phyloP scores from a whole-genome alignment of 2,888 invertebrate genomes.

The Cremastobaeus sp. region DNA sequence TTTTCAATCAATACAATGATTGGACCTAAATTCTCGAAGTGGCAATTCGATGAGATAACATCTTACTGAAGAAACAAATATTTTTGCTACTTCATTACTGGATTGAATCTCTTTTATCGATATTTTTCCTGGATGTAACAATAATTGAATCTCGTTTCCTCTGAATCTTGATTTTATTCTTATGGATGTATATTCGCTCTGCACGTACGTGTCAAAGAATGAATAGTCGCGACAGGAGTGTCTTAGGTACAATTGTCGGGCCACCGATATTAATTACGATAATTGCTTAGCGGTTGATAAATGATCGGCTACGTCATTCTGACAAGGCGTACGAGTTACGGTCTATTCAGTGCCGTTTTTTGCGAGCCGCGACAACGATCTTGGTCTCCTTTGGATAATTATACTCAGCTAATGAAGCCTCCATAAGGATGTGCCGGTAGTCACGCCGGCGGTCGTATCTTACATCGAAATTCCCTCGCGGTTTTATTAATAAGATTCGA shows the following conservation, averaged over 20 bases:
- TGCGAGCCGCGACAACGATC: constrained; percentile 70
- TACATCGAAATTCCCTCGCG: constrained; percentile 61
- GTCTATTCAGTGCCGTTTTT: constrained; percentile 64
- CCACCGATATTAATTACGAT: constrained; percentile 73
- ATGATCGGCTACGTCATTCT: constrained; percentile 65
- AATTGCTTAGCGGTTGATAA: constrained; percentile 71
- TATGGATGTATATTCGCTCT: constrained; percentile 25
- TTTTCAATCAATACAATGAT: no score
- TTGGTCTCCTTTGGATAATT: constrained; percentile 70
- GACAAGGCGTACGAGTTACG: constrained; percentile 62
- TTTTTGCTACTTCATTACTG: not conserved
- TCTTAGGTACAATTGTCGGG: constrained; percentile 55
- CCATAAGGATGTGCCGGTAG: constrained; percentile 64
- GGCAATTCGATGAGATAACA: no score
- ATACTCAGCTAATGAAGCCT: constrained; percentile 72
- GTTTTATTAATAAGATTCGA: constrained; percentile 64
- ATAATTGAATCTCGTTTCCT: constrained; percentile 39
- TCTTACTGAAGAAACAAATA: no score
- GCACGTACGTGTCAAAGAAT: constrained; percentile 43
- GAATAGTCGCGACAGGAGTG: constrained; percentile 55
- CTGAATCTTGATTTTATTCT: constrained; percentile 3
- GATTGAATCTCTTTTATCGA: not conserved
- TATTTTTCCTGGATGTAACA: constrained; percentile 10
- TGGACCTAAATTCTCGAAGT: no score
- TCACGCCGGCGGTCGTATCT: constrained; percentile 63